Conservation (phyloP, 64 coral and sea anemone species). For the Acropora tenuis region DNA sequence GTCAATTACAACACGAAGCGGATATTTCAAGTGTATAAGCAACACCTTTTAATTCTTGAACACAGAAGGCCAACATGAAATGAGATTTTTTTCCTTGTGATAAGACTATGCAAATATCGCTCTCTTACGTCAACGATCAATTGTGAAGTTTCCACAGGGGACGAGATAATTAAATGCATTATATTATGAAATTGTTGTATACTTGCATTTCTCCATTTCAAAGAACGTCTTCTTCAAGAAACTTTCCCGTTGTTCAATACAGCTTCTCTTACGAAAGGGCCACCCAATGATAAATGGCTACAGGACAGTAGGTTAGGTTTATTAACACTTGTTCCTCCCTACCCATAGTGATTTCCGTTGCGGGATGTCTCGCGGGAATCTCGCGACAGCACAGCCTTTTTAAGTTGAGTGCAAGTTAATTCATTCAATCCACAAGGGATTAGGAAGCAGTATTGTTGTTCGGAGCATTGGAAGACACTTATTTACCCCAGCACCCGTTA, state of each 20-base stretch:
- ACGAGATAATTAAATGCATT: background rate
- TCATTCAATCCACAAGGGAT: too few relatives aligned
- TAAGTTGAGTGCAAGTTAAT: too few relatives aligned
- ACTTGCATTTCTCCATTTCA: background rate
- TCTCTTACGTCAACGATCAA: background rate
- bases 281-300: background rate
- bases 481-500: background rate
- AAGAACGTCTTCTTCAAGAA: background rate
- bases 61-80: background rate
- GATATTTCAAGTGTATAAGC: background rate
- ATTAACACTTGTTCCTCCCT: background rate
- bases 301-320: background rate
- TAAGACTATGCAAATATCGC: background rate
- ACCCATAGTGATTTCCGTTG: background rate
- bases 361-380: constrained; percentile 23
- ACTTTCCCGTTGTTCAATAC: background rate
- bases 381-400: background rate
- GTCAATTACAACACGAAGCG: background rate
- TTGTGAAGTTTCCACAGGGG: background rate
- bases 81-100: constrained; percentile 19
- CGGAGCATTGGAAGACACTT: constrained; percentile 1
- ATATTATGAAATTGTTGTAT: background rate
- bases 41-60: background rate
- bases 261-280: background rate
- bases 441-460: background rate